A percentile compares a stretch with the other conserved stretches of the same genome.
phyloP scores from a whole-genome alignment of 2,797 vertebrate species.

The Molothrus ater region DNA sequence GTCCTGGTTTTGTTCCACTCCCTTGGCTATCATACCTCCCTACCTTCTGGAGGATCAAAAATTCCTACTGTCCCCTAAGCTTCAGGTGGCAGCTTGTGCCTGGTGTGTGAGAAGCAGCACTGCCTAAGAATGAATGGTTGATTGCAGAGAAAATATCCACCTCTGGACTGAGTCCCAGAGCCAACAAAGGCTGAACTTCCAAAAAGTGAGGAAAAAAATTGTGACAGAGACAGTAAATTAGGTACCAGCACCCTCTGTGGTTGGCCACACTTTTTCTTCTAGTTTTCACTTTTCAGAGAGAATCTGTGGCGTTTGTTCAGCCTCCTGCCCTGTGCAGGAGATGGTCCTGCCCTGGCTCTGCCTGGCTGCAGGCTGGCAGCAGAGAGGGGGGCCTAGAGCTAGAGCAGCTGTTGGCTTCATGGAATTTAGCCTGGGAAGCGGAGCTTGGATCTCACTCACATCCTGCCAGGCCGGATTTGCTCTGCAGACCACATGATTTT shows the following conservation, averaged over 20 bases:
- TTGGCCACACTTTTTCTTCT: neutral
- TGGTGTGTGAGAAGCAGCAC: neutral
- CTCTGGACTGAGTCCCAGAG: neutral
- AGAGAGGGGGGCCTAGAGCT: neutral
- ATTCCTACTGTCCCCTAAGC: neutral
- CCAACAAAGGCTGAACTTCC: neutral
- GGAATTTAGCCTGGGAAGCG: neutral
- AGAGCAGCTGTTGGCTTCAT: neutral
- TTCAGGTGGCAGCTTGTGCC: neutral
- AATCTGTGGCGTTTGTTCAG: neutral
- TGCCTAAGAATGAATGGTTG: rapidly evolving
- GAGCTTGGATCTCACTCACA: neutral
- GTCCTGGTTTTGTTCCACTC: no score
- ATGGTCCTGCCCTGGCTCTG: neutral
- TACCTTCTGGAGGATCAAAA: neutral
- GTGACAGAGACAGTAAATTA: neutral
- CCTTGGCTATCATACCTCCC: neutral
- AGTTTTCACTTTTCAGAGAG: neutral
- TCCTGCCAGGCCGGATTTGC: neutral
- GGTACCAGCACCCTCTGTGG: neutral
- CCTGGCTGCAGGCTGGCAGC: neutral
- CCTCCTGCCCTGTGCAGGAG: neutral
- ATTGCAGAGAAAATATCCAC: neutral
- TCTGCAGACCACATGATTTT: constrained; percentile 14
- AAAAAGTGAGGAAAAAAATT: neutral